A percentile compares a stretch with the other conserved stretches of the same genome.
phyloP scores from a whole-genome alignment of 2,797 vertebrate species.

The Lepilemur septentrionalis region DNA sequence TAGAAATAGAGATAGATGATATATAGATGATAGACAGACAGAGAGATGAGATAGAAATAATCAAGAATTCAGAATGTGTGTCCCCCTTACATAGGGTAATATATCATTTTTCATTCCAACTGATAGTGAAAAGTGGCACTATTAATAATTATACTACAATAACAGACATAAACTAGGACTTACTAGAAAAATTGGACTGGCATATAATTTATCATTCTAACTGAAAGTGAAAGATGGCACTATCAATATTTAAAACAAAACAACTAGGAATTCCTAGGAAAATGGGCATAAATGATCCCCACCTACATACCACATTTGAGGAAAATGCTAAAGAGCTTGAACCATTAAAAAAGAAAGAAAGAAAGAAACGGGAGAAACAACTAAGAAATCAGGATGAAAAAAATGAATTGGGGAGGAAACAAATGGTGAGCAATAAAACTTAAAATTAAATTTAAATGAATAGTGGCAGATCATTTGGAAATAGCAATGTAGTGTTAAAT shows the following conservation, averaged over 20 bases:
- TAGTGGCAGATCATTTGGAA: neutral
- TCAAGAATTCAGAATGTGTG: neutral
- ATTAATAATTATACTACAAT: neutral
- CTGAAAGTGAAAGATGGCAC: neutral
- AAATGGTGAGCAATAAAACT: neutral
- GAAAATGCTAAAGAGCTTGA: neutral
- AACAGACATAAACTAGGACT: neutral
- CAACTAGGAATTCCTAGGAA: neutral
- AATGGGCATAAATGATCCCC: neutral
- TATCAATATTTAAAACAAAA: neutral
- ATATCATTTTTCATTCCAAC: constrained; percentile 1
- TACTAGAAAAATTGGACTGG: neutral
- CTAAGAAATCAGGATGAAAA: neutral
- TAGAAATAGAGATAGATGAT: neutral
- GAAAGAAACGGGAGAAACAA: neutral
- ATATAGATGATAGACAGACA: neutral
- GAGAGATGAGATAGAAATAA: neutral
- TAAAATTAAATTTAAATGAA: neutral
- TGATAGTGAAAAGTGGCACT: neutral
- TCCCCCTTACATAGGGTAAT: neutral
- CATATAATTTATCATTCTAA: constrained; percentile 5
- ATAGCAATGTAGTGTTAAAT: neutral
- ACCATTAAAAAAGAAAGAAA: neutral
- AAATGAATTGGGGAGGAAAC: neutral
- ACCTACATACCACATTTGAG: neutral